Evolutionary conservation across 2,888 invertebrate genomes (phyloP), one percentile per base, ranked within the genome.

Genomic region (Cheilosia vulpina): DNA sequence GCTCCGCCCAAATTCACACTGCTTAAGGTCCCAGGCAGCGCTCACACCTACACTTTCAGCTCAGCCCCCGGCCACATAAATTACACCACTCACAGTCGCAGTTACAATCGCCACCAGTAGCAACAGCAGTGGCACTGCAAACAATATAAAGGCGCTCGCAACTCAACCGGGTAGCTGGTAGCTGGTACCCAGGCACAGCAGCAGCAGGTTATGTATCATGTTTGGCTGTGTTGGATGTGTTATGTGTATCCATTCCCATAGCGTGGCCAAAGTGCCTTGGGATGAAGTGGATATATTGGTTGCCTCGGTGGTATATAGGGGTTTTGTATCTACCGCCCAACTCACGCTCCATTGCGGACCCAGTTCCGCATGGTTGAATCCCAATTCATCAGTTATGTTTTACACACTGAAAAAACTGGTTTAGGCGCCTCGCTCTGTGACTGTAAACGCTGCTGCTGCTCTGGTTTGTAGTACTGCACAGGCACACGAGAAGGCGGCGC

Each of bases 321-420:
- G 76, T 60, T 50, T 69, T 45, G 47, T 62, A 71, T 81, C 45
- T 53, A 60, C 65, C 85, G 85, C 85, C 85, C 81, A 81, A 63
- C 76, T 77, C 45, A 81, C 68, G 81, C 85, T 85, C 85, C 85
- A 81, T 85, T 85, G 85, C 81, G 85, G 85, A 85, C 85, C 85
- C 85, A 85, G 57, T 85, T 85, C 76, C 71, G 81, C 76, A 72
- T 80, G 76, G 81, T 77, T 85, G 85, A 85, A 81, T 81, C 85
- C 76, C 85, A 72, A 85, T 80, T 75, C 81, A 72, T 85, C 81
- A 75, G 72, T 45, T 38, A 73, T 75, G 79, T 47, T 69, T 71
- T 75, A 81, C 62, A 75, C 66, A 72, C 66, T 62, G 76, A 7
- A 55, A 21, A 72, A 85, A 85, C 85, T 81, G 81, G 85, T 81